Base-by-base conservation (phyloP, 1,140 invertebrate species). In the Drosophila sulfurigaster region DNA sequence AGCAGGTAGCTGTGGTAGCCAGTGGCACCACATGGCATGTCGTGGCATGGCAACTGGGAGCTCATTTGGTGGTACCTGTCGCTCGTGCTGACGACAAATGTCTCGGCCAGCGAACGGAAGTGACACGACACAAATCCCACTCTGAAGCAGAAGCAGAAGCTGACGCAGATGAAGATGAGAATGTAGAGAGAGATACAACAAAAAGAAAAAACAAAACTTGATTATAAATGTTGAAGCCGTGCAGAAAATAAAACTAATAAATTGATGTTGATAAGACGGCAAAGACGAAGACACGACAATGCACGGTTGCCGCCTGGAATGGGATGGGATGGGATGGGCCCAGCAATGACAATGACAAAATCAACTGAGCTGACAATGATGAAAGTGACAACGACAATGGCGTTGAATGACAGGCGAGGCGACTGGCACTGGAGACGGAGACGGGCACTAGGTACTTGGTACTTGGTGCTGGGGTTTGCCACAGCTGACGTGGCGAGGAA, bases 181-280 rank as follows among this genome's bases (percentile, higher is more conserved):
- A 52, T 10, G 15, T 38, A 7, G 35, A 8, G 30, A 32, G 30
- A 32, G 30, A 32, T 5, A 16, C 20, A 63, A 75, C 51, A 8
- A 13, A 3, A 10, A 16, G 41, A 51, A 75, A 58, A 49, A 56
- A 58, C 51, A 67, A 71, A 68, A 79, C 68, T 88, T 80, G 73
- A 82, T 88, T 88, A 82, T 80, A 75, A 78, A 88, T 77, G 79
- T 66, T 69, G 82, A 67, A 68, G 65, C 79, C 68, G 68, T 75
- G 72, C 69, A 80, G 76, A 75, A 87, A 87, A 83, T 83, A 88
- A 88, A 89, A 89, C 83, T 89, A 89, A 88, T 81, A 88, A 83
- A 83, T 89, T 66, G 75, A 75, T 71, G 78, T 81, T 81, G 83
- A 88, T 88, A 80, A 73, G 63, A 69, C 38, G 16, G n/a, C 16